Base-by-base conservation (phyloP, 2,113 vertebrate genomes). In the Platysternon megacephalum region DNA sequence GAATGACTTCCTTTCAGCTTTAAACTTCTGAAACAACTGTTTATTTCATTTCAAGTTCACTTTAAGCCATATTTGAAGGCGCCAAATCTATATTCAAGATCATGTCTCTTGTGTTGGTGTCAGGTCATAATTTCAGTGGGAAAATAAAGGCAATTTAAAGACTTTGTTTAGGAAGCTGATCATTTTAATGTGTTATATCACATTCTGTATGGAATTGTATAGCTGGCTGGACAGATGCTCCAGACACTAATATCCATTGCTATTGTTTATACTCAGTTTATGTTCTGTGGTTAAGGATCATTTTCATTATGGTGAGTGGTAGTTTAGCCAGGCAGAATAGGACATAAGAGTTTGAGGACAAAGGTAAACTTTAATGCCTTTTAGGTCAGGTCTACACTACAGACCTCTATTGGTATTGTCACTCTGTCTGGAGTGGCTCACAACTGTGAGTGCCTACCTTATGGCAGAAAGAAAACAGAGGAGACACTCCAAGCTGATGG, bases 11-110 rank as follows among this genome's bases (percentile, higher is more conserved):
- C 91, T 82, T 96, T 97, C 81, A 95, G 93, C 80, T 96, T 89
- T 96, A 94, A 97, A 95, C 89, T 96, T 95, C 94, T 96, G 95
- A 97, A 90, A 94, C 58, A 51, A 58, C 84, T 97, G 90, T 96
- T 97, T 95, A 96, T 96, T 96, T 96, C 95, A 93, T 93, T 97
- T 98, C 92, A 94, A 96, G 74, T 55, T 94, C 61, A 80, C 78
- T 97, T 94, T 91, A 97, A 94, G 96, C 79, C 80, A 91, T 51
- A 94, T 85, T 42, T 95, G 94, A 89, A 97, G 88, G 85, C 94
- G 84, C 65, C 90, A 97, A 95, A 94, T 91, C 86, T 93, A 85
- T 89, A 95, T 96, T 94, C 96, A 97, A 78, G 9, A 2, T 29
- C 94, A 84, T 92, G 58, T 89, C 68, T 86, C 92, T 84, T 90